Evolutionary conservation across 2,797 vertebrate species (phyloP).

Genomic region (Siniperca undulata): DNA sequence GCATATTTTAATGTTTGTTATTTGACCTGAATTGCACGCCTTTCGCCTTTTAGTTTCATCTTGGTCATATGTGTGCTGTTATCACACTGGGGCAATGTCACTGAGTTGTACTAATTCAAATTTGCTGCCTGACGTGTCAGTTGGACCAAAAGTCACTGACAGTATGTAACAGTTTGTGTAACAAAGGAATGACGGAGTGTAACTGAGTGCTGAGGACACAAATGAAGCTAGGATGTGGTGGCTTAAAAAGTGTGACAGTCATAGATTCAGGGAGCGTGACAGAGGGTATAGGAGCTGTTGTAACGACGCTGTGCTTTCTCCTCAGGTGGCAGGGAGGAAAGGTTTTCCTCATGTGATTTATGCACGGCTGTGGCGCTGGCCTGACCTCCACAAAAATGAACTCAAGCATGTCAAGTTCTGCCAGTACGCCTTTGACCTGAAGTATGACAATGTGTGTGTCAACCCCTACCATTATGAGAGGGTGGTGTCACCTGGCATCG

Average conservation of each 20-base stretch:
- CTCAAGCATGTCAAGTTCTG: slow-evolving; percentile 89
- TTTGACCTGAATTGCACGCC: too few relatives aligned
- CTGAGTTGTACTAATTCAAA: neutral
- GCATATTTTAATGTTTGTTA: too few relatives aligned
- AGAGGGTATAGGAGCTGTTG: neutral
- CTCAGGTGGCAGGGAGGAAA: slow-evolving; percentile 87
- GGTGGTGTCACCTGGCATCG: slow-evolving; percentile 86
- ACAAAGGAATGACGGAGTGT: too few relatives aligned
- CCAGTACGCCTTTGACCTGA: slow-evolving; percentile 90
- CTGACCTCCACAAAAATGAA: slow-evolving; percentile 90
- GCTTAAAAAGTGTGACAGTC: too few relatives aligned
- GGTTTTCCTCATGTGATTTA: slow-evolving; percentile 89
- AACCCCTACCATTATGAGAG: slow-evolving; percentile 90
- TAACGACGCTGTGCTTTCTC: slow-evolving; percentile 19
- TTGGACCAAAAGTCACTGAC: too few relatives aligned
- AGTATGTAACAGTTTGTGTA: too few relatives aligned
- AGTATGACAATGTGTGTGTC: slow-evolving; percentile 88
- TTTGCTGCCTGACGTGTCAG: neutral
- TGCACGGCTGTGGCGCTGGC: slow-evolving; percentile 87
- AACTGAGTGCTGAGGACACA: too few relatives aligned
- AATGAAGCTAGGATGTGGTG: too few relatives aligned
- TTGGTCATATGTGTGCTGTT: neutral
- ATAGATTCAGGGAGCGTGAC: too few relatives aligned
- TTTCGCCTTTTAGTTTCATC: too few relatives aligned
- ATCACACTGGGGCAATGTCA: neutral